Base-by-base conservation (phyloP, 2,113 vertebrate genomes). In the Pangasianodon hypophthalmus region DNA sequence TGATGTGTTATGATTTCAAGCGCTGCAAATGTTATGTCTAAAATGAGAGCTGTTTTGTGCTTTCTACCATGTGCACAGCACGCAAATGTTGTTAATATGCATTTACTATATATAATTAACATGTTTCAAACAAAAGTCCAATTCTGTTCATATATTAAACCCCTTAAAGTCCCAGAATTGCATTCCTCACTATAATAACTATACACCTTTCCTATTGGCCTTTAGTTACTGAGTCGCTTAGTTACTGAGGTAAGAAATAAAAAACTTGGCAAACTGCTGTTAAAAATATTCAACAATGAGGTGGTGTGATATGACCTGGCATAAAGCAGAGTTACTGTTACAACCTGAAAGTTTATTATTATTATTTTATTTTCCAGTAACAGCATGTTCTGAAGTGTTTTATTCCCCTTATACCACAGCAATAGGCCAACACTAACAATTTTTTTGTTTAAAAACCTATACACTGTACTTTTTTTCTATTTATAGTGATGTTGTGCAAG, bases 41-140 rank as follows among this genome's bases (percentile, higher is more conserved):
- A 58, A 60, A 77, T 14, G 67, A 83, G 67, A 87, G 87, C 90
- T 82, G 52, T 18, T 71, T 82, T 85, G 62, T 84, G 89, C 26
- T 3, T 92, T 50, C 75, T 62, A 80, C 88, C 87, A 89, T 85
- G 87, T 93, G 89, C 92, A 90, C 91, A 90, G 89, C 92, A 94
- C 92, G 92, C 91, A 92, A 91, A 91, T 85, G 75, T 73, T 50
- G 67, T 8, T 67, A 24, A 87, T 77, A 44, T 58, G 79, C 54
- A 56, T 77, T 85, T 87, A 87, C 24, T 80, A 41, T 19, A 32
- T 75, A 56, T 62, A 88, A 91, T 86, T 44, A 13, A 46, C 69
- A 52, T 24, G 56, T 48, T 83, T 56, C n/a, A 21, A 56, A 83
- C 2, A 9, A 26, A 60, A 44, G 10, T 83, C 32, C 7, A 60